These are phyloP conservation scores for Spongia lamella DNA, from an alignment of 37 sponge, comb jelly and placozoan genomes.

Conservation along the genomic window DNA sequence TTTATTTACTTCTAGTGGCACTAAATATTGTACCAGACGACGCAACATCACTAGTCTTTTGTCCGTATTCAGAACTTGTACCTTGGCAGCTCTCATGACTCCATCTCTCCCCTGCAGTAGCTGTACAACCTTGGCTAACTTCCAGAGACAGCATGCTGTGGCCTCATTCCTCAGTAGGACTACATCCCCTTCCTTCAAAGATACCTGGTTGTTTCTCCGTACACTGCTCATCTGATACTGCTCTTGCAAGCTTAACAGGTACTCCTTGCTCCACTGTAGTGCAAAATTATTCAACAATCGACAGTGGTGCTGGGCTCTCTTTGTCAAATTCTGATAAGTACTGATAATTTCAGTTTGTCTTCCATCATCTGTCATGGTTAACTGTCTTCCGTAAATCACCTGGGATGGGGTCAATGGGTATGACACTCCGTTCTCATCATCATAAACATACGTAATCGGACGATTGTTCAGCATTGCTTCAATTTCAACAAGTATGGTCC, in stretches of 20 bases:
- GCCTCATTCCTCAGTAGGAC: background rate
- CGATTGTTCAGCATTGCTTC: background rate
- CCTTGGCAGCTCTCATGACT: background rate
- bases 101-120: background rate
- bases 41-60: background rate
- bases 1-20: background rate
- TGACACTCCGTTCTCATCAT: background rate
- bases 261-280: background rate
- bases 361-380: background rate
- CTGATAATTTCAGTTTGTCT: background rate
- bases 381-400: background rate
- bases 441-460: background rate
- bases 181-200: background rate
- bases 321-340: conserved; percentile 2
- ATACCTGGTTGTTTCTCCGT: background rate
- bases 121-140: background rate
- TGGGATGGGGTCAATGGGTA: background rate
- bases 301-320: background rate
- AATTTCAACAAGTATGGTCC: background rate
- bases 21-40: background rate
- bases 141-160: background rate
- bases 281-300: background rate
- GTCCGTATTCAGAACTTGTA: background rate
- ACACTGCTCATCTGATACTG: background rate
- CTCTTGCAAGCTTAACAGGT: background rate